These are phyloP conservation scores for Candoia aspera DNA, from an alignment of 2,113 vertebrate species.

Conservation along the genomic window DNA sequence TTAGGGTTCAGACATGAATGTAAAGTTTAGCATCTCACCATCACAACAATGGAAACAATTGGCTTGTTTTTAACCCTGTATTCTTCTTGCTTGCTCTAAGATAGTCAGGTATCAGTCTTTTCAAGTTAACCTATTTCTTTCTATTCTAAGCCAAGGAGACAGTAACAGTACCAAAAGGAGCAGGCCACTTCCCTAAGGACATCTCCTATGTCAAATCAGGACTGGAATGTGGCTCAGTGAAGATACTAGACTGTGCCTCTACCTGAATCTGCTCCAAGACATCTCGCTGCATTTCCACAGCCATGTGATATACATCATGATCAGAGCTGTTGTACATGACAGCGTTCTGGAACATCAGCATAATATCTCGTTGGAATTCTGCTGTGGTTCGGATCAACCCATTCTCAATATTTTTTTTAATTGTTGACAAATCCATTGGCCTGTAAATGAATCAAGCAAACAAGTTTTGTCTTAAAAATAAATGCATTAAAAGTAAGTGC, in stretches of 20 bases:
- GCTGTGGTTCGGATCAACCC: constrained; percentile 96
- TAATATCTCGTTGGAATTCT: constrained; percentile 98
- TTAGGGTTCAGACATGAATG: constrained; percentile 47
- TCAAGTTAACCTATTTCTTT: constrained; percentile 9
- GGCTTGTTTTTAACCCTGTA: constrained; percentile 48
- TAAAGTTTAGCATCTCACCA: not conserved
- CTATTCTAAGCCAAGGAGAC: not conserved
- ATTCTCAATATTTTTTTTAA: constrained; percentile 99
- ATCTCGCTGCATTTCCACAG: constrained; percentile 98
- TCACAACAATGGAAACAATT: constrained; percentile 38
- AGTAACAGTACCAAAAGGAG: not conserved
- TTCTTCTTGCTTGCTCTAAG: constrained; percentile 42
- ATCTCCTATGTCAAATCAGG: not conserved
- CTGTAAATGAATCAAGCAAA: constrained; percentile 66
- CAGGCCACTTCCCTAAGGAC: not conserved
- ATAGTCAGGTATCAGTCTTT: constrained; percentile 18
- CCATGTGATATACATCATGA: constrained; percentile 99
- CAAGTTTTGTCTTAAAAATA: not conserved
- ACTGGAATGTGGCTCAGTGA: constrained; percentile 7
- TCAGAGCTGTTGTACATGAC: constrained; percentile 99
- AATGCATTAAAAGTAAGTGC: not conserved
- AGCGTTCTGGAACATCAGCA: constrained; percentile 99
- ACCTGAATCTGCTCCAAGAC: constrained; percentile 97
- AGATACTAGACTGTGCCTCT: constrained; percentile 25
- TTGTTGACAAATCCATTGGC: constrained; percentile 98